These are phyloP conservation scores for Lapara coniferarum DNA, from an alignment of 2,888 invertebrate species.

Conservation along the genomic window DNA sequence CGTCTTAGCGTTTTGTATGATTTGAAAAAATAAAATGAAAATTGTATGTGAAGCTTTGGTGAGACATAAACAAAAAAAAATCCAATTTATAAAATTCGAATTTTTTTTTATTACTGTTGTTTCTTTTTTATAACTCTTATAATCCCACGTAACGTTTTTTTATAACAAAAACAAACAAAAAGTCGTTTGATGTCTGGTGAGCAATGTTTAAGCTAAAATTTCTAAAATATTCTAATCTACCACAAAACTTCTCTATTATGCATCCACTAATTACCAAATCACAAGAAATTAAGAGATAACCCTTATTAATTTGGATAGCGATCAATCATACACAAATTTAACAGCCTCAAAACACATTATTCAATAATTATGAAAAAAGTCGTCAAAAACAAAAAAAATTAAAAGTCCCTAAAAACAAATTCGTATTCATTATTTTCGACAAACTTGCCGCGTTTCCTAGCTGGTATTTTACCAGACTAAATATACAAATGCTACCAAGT, in stretches of 20 bases:
- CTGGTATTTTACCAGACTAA: background rate
- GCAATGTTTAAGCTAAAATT: conserved; percentile 7
- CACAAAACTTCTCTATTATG: conserved; percentile 12
- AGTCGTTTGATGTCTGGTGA: background rate
- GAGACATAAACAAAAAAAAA: background rate
- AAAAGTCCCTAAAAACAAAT: too few species aligned
- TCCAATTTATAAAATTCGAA: too few species aligned
- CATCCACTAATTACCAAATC: conserved; percentile 19
- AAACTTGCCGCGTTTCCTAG: background rate
- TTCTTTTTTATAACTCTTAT: background rate
- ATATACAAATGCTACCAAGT: background rate
- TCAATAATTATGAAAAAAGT: background rate
- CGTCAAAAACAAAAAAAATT: background rate
- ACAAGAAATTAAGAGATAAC: background rate
- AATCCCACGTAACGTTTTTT: too few species aligned
- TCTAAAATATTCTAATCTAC: conserved; percentile 13
- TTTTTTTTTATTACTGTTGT: background rate
- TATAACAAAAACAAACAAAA: background rate
- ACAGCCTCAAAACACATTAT: background rate
- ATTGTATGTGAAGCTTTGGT: background rate
- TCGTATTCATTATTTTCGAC: background rate
- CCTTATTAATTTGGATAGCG: background rate
- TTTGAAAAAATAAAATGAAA: too few species aligned
- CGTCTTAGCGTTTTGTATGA: conserved; percentile 11
- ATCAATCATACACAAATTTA: background rate